Evolutionary conservation across 1,140 invertebrate species (phyloP), one percentile per base, ranked within the genome.

Genomic region (Carposina sasakii): DNA sequence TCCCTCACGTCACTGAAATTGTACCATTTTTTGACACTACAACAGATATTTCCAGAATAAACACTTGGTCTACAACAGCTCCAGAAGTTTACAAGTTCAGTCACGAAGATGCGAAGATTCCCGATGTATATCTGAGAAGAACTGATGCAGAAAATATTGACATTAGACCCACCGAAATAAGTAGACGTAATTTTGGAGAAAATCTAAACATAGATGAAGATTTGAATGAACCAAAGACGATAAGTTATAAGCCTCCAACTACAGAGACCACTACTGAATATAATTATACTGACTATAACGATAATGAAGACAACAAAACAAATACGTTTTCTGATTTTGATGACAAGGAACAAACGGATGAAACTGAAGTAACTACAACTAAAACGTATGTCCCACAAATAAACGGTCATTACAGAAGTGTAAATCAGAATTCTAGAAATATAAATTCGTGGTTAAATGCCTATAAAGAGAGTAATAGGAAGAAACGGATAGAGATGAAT

Each of bases 51-150:
- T 49, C 52, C 24, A 56, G 63, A 44, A 23, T 15, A 15, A 48
- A 45, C 10, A 5, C 40, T 5, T 57, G 48, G 52, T 23, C 52
- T 23, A 72, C 76, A 1, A 56, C 55, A 33, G 41, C 69, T 13
- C 68, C 76, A n/a, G 71, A 78, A 34, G 54, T 83, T n/a, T 48
- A 78, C 1, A 77, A 72, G 45, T 83, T 83, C 46, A 76, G 69
- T 40, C 64, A 62, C 8, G 72, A 74, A 65, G 79, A 83, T 54
- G 79, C 79, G 10, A 79, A 70, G 65, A 40, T 81, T 13, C 74
- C 79, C 12, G 63, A 72, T 23, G 62, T 75, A 19, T 83, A 81
- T 45, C 54, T 64, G 37, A 68, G 54, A 44, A 34, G 57, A 34
- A 43, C 13, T 30, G 54, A 50, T 48, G 46, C 39, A 20, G 48